These are phyloP conservation scores for Paraplagusia blochii DNA, from an alignment of 2,113 vertebrate species.

Conservation along the genomic window DNA sequence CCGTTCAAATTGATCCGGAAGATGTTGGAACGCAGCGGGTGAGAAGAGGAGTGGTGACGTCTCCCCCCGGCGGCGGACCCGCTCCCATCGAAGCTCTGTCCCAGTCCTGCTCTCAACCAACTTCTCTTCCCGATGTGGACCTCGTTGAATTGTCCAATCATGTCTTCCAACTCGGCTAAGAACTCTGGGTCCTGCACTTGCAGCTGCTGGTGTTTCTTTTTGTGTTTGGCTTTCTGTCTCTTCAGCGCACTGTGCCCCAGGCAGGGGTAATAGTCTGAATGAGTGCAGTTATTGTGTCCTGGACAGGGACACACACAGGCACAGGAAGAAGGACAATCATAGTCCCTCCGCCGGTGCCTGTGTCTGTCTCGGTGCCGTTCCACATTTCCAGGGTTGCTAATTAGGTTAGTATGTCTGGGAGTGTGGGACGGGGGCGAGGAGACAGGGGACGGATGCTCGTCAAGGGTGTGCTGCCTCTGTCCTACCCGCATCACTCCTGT, in stretches of 20 bases:
- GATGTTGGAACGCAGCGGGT: constrained; percentile 90
- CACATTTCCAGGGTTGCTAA: constrained; percentile 46
- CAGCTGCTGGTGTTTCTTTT: constrained; percentile 93
- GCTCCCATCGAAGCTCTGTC: constrained; percentile 51
- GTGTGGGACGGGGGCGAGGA: constrained; percentile 68
- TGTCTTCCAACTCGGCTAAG: constrained; percentile 87
- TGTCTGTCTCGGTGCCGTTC: constrained; percentile 85
- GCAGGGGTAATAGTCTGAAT: constrained; percentile 73
- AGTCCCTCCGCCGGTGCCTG: constrained; percentile 86
- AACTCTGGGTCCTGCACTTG: constrained; percentile 90
- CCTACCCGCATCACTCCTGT: constrained; percentile 55
- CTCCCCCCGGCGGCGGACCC: constrained; percentile 52
- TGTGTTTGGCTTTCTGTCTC: constrained; percentile 91
- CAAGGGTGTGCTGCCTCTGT: constrained; percentile 81
- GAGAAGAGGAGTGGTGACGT: constrained; percentile 82
- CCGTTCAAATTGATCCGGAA: constrained; percentile 90
- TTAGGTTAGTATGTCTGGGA: constrained; percentile 71
- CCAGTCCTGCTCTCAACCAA: constrained; percentile 60
- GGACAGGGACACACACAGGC: constrained; percentile 58
- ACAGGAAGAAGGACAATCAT: constrained; percentile 60
- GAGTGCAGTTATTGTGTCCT: constrained; percentile 63
- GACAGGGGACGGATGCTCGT: constrained; percentile 77
- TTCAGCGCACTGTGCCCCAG: constrained; percentile 88
- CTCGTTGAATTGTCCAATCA: constrained; percentile 85
- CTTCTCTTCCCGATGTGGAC: constrained; percentile 87